Evolutionary conservation across 1,140 invertebrate genomes (phyloP).

Genomic region (Pachypsylla venusta): DNA sequence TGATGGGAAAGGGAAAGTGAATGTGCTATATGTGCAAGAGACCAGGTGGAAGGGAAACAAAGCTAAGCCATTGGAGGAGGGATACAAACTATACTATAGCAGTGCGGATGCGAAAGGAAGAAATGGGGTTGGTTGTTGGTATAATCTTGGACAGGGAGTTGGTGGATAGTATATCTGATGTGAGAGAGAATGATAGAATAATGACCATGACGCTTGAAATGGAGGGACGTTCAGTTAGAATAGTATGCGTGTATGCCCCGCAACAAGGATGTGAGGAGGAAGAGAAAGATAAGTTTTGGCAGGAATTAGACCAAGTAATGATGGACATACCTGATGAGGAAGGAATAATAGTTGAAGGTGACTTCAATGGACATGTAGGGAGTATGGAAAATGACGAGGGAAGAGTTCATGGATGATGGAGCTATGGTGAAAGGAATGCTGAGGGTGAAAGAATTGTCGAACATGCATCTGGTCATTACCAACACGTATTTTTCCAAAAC

Average conservation of each 20-base stretch:
- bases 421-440: too few relatives aligned
- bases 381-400: neutral
- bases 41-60: neutral
- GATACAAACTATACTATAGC: neutral
- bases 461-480: neutral
- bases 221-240: neutral
- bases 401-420: neutral
- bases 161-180: neutral
- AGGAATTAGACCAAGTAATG: neutral
- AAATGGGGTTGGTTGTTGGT: too few relatives aligned
- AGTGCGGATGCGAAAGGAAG: neutral
- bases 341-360: neutral
- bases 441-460: neutral
- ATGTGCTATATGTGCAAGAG: too few relatives aligned
- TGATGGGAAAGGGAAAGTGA: constrained; percentile 1
- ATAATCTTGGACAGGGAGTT: too few relatives aligned
- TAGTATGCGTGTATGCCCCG: neutral
- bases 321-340: neutral
- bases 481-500: neutral
- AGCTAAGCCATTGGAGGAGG: neutral
- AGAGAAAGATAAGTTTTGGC: neutral
- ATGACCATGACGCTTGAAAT: neutral
- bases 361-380: neutral
- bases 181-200: neutral
- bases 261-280: neutral